A percentile compares a stretch with the other conserved stretches of the same genome.
Conservation (phyloP, 2,888 invertebrate species). For the Orthosia incerta region DNA sequence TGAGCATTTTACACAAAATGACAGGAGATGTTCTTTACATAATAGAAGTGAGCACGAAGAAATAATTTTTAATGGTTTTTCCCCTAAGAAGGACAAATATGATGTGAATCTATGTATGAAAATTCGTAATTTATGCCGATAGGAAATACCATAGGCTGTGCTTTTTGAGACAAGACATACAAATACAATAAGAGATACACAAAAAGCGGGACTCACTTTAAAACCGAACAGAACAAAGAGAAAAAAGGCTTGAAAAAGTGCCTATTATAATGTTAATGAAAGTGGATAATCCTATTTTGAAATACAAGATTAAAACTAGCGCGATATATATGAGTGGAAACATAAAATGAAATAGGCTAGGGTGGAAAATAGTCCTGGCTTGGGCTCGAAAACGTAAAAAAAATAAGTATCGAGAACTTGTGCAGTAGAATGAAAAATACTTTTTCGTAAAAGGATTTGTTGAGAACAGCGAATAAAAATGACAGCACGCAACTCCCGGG, state of each 20-base stretch:
- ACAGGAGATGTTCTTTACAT: too few species aligned
- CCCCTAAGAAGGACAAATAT: too few species aligned
- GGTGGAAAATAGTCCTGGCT: neutral
- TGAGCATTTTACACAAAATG: too few species aligned
- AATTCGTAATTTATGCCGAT: too few species aligned
- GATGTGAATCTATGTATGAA: too few species aligned
- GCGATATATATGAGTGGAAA: constrained; percentile 15
- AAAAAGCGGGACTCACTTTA: too few species aligned
- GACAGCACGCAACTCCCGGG: neutral
- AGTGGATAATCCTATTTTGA: constrained; percentile 16
- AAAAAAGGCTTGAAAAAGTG: neutral
- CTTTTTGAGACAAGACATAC: too few species aligned
- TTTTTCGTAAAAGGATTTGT: constrained; percentile 39
- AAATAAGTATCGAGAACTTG: constrained; percentile 44
- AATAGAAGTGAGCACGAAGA: too few species aligned
- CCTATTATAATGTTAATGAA: constrained; percentile 10
- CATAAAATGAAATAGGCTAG: constrained; percentile 29
- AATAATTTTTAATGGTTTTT: too few species aligned
- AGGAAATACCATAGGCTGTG: too few species aligned
- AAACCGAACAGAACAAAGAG: neutral
- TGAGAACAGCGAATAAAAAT: constrained; percentile 28
- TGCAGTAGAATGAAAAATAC: constrained; percentile 27
- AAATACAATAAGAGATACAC: neutral
- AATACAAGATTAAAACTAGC: constrained; percentile 35
- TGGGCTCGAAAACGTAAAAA: constrained; percentile 23